Evolutionary conservation across 2,113 vertebrate species (phyloP).

Genomic region (Takifugu bimaculatus): DNA sequence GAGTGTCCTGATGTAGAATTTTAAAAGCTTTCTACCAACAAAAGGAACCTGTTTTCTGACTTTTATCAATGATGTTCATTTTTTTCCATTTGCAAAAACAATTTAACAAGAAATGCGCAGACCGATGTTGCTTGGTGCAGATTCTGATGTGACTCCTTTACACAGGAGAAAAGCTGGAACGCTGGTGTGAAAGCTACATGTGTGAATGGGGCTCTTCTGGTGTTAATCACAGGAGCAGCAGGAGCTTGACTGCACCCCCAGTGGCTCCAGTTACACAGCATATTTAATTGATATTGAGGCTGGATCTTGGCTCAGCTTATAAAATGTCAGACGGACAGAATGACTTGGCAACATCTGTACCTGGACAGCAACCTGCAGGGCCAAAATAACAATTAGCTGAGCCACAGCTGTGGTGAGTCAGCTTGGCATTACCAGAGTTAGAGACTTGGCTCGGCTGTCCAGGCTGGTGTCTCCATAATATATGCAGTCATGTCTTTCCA

Average conservation of each 20-base stretch:
- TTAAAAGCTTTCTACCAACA: too few species aligned
- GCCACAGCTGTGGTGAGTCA: constrained; percentile 55
- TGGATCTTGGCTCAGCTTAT: constrained; percentile 22
- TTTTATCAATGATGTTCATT: not conserved
- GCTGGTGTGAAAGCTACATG: too few species aligned
- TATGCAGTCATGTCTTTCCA: constrained; percentile 57
- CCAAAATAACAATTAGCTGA: constrained; percentile 58
- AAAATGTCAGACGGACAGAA: constrained; percentile 32
- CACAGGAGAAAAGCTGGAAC: too few species aligned
- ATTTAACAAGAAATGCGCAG: too few species aligned
- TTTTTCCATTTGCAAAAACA: too few species aligned
- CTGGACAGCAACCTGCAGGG: constrained; percentile 49
- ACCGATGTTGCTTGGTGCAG: too few species aligned
- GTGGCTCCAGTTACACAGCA: constrained; percentile 39
- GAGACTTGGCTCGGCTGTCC: constrained; percentile 37
- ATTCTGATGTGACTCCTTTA: too few species aligned
- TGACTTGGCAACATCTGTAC: constrained; percentile 37
- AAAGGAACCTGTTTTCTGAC: too few species aligned
- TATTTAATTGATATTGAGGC: constrained; percentile 47
- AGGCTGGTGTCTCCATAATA: constrained; percentile 46
- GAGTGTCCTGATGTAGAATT: not conserved
- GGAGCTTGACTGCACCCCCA: constrained; percentile 27
- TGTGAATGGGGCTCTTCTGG: not conserved
- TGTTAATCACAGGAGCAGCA: constrained; percentile 12
- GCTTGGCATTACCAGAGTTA: constrained; percentile 45